phyloP scores from a whole-genome alignment of 2,113 vertebrate genomes.

The Leucoraja erinaceus region DNA sequence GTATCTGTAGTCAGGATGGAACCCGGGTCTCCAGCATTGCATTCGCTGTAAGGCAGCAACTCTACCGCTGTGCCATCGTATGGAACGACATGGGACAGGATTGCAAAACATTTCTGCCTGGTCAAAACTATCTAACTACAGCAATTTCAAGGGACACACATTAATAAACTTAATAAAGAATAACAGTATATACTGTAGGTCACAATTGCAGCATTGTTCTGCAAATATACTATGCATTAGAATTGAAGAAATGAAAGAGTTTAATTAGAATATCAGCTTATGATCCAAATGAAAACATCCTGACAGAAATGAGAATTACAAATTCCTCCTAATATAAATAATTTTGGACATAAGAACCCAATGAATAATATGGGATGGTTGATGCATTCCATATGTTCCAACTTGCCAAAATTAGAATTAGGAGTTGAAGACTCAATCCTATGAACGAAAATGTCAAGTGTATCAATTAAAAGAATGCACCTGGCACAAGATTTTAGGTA shows the following conservation, averaged over 20 bases:
- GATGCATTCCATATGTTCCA: neutral
- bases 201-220: neutral
- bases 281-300: neutral
- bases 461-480: neutral
- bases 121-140: neutral
- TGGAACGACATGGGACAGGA: neutral
- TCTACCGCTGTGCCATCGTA: too few relatives aligned
- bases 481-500: neutral
- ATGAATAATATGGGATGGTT: neutral
- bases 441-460: neutral
- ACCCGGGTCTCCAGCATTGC: too few relatives aligned
- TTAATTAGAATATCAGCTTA: neutral
- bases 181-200: neutral
- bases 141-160: neutral
- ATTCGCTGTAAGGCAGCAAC: too few relatives aligned
- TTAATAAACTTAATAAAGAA: neutral
- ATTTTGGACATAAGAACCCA: neutral
- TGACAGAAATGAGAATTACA: neutral
- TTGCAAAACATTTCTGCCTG: neutral
- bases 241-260: neutral
- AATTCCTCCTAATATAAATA: neutral
- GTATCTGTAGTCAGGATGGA: too few relatives aligned
- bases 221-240: neutral
- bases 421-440: neutral
- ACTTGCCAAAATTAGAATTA: neutral